Percentiles rank a stretch among this genome's conserved stretches.
Conservation (phyloP, 1,140 invertebrate genomes). For the Saccostrea echinata region DNA sequence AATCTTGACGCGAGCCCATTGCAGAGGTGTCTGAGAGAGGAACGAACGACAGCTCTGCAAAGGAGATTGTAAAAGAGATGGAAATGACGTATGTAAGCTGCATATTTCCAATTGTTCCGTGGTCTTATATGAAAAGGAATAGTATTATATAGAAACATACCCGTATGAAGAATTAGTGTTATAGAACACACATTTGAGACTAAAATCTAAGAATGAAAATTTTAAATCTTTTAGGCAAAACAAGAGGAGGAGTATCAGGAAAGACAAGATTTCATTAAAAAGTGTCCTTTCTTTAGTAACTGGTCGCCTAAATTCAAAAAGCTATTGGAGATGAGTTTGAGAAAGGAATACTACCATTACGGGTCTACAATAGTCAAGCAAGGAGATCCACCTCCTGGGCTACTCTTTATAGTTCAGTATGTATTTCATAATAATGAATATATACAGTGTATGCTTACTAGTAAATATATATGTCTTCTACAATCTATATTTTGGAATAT, state of each 20-base stretch:
- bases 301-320: conserved; percentile 73
- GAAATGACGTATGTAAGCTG: no score
- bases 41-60: no score
- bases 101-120: no score
- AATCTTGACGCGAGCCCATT: no score
- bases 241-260: conserved; percentile 74
- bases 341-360: conserved; percentile 71
- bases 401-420: conserved; percentile 76
- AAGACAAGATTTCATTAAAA: conserved; percentile 71
- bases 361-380: conserved; percentile 73
- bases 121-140: no score
- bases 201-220: no score
- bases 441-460: background rate
- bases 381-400: conserved; percentile 68
- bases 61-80: no score
- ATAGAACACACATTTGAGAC: no score
- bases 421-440: background rate
- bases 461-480: background rate
- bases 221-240: conserved; percentile 65
- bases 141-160: no score
- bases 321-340: conserved; percentile 76
- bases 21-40: no score
- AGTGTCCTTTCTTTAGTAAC: conserved; percentile 69
- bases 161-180: no score
- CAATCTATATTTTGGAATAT: background rate